A percentile compares a stretch with the other conserved stretches of the same genome.
phyloP scores from a whole-genome alignment of 2,113 vertebrate species.

The Ceyx melanurus region DNA sequence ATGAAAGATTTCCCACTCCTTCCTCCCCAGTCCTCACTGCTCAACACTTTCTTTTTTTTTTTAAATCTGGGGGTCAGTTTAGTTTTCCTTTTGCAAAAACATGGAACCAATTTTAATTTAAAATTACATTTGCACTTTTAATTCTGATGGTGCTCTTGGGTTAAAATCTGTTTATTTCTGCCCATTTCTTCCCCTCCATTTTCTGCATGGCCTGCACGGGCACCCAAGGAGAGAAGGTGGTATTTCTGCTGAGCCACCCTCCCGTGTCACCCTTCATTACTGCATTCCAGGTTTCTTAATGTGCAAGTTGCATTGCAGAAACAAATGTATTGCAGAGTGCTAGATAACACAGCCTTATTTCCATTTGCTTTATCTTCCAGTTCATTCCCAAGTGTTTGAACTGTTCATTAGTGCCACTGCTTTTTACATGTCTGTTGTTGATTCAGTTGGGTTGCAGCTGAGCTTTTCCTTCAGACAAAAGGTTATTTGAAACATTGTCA shows the following conservation, averaged over 20 bases:
- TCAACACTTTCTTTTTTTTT: conserved; percentile 24
- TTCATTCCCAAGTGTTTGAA: neutral
- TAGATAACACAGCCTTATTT: neutral
- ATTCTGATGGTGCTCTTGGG: neutral
- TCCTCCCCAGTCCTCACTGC: neutral
- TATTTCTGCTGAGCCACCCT: neutral
- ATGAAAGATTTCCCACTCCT: conserved; percentile 44
- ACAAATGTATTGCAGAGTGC: neutral
- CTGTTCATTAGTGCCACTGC: neutral
- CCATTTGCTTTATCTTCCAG: neutral
- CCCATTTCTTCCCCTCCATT: neutral
- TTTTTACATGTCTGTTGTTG: neutral
- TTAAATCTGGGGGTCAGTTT: conserved; percentile 29
- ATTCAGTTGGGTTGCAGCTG: neutral
- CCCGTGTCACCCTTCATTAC: neutral
- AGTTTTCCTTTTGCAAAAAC: conserved; percentile 33
- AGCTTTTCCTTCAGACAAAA: neutral
- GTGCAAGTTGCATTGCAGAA: neutral
- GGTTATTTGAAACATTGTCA: neutral
- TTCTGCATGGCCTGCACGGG: neutral
- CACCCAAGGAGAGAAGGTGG: neutral
- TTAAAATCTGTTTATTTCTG: neutral
- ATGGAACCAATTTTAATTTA: conserved; percentile 31
- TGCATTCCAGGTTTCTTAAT: neutral
- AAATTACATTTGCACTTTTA: conserved; percentile 18